Conservation (phyloP, 1,140 invertebrate species). For the Bilobella aurantiaca region DNA sequence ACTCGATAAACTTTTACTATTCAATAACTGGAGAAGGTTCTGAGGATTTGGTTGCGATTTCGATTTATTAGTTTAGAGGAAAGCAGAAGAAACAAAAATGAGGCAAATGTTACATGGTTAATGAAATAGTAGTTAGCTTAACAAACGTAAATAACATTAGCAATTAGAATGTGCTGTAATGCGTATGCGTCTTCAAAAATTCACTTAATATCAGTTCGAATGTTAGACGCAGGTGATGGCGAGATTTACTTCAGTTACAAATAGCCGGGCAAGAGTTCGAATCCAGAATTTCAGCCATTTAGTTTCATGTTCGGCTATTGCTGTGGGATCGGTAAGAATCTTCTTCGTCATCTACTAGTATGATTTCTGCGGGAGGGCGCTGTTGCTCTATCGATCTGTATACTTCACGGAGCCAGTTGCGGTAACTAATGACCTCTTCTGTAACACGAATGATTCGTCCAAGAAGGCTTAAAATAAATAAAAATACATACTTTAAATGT, state of each 20-base stretch:
- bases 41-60: background rate
- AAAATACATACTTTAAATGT: constrained; percentile 18
- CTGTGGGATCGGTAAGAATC: background rate
- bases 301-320: no score
- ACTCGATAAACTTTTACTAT: no score
- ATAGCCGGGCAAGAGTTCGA: no score
- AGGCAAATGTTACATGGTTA: background rate
- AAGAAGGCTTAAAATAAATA: constrained; percentile 52
- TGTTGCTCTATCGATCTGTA: constrained; percentile 1
- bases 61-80: background rate
- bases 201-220: no score
- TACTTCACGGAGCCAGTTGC: constrained; percentile 45
- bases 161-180: no score
- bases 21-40: no score
- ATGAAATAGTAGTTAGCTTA: background rate
- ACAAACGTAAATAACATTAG: no score
- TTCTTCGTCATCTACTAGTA: background rate
- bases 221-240: no score
- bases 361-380: background rate
- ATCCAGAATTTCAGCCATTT: no score
- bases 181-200: no score
- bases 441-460: constrained; percentile 84
- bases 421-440: constrained; percentile 85
- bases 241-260: no score
- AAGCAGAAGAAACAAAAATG: background rate